Evolutionary conservation across 2,888 invertebrate species (phyloP), one percentile per base, ranked within the genome.

Genomic region (Boloria euphrosyne): DNA sequence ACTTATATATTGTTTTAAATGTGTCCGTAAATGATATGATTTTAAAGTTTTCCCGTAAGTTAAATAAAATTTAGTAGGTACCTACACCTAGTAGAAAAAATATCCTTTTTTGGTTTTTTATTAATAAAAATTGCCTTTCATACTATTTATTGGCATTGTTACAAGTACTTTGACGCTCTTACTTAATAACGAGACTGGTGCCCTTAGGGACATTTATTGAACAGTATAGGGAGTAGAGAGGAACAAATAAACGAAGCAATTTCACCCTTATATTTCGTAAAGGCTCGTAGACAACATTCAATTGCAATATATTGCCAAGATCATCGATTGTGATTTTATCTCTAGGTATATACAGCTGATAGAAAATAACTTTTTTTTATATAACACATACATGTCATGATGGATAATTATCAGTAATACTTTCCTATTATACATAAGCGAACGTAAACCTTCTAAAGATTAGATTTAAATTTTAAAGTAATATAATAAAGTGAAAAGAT

Each of bases 171-270:
- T 49, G 6, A 16, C n/a, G 16, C 49, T 58, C 60, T 55, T 49
- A 31, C 62, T 62, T 66, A 68, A 66, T 66, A 50, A 59, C 59
- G 44, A 60, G 55, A 62, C 51, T 61, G 59, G 58, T 65, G 62
- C 62, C 66, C 66, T 46, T 17, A 49, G 68, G 62, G 62, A 63
- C 57, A 44, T 68, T 68, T 77, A 75, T 76, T 71, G 71, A 74
- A 74, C 76, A 73, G 69, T 76, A 74, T 72, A 70, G 75, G 69
- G 67, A 13, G 13, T 58, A 22, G 58, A 55, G 17, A 71, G 73
- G 73, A 75, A 76, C 77, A 76, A 78, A 76, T 76, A 77, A 74
- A 76, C 74, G 75, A 73, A 74, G 76, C 78, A 80, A 83, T 80
- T 83, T 80, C 74, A 65, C 67, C 58, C 63, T 68, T 74, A 73